Conservation (phyloP, 2,113 vertebrate genomes). For the Ammospiza nelsoni region DNA sequence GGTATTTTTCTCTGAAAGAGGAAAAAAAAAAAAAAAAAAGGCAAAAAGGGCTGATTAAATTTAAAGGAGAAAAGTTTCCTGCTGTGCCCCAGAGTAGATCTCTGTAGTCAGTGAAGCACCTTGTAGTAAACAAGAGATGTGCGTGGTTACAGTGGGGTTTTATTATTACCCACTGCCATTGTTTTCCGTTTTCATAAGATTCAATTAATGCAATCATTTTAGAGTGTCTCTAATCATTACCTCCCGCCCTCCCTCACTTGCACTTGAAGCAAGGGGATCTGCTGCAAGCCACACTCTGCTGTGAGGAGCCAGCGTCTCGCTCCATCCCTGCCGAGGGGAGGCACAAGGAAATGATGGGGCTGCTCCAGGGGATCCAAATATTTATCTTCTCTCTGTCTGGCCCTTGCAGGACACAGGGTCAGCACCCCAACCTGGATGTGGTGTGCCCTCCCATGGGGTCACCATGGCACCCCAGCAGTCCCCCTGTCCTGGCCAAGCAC, state of each 20-base stretch:
- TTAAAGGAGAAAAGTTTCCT: constrained; percentile 60
- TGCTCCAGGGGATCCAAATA: accelerated
- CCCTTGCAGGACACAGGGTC: background rate
- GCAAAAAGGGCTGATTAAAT: constrained; percentile 19
- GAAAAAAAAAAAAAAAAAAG: background rate
- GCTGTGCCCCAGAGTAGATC: constrained; percentile 38
- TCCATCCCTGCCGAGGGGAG: background rate
- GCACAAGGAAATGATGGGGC: background rate
- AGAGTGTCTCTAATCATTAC: constrained; percentile 49
- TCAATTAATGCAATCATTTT: constrained; percentile 61
- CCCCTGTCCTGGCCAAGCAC: background rate
- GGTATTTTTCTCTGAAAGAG: background rate
- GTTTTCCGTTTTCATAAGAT: constrained; percentile 42
- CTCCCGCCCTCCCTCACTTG: background rate
- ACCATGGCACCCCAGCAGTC: background rate
- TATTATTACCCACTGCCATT: constrained; percentile 36
- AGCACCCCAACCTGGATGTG: background rate
- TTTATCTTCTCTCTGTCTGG: background rate
- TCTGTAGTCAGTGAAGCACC: constrained; percentile 28
- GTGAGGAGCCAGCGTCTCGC: background rate
- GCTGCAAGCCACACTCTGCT: background rate
- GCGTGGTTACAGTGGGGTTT: background rate
- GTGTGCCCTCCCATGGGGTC: background rate
- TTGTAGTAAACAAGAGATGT: constrained; percentile 35
- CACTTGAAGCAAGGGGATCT: background rate